Base-by-base conservation (phyloP, 2,888 invertebrate genomes). In the Oeneis ivallda region DNA sequence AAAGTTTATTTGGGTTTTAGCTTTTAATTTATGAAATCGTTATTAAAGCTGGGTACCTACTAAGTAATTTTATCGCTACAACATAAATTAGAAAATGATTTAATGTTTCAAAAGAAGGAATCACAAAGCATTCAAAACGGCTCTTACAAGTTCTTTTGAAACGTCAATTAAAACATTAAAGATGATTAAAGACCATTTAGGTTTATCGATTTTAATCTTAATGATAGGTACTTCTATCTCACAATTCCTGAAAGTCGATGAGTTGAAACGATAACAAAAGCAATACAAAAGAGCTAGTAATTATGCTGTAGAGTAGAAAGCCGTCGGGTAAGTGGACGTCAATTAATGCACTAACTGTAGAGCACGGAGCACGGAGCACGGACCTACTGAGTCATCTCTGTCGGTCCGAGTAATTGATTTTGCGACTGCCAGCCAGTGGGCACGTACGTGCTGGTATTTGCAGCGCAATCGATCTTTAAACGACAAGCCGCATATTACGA, bases 401-500 rank as follows among this genome's bases (percentile, higher is more conserved):
- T 15, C 11, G 43, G 57, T 8, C 54, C 17, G 9, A 39, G 39
- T 60, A 61, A 72, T 72, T 67, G 73, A 71, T 70, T 70, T 69
- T 53, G 63, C 64, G 60, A 60, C 49, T 60, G 60, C 60, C 47
- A 58, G 58, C 58, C 49, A 50, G 17, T 5, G 11, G 54, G 47
- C 19, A 62, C 56, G 10, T 3, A 62, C 62, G 53, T 15, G 17
- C 2, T 26, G 34, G 5, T 39, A 56, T 56, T 37, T 49, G 13
- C 19, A n/a, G 13, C 26, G 26, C 26, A 26, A 1, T 26, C 26
- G 26, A 26, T 26, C 26, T 26, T 26, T 26, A 26, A 5, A 26
- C 26, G 26, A 26, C 26, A 26, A 26, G 26, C 26, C 26, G 26
- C 5, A 26, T 26, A 26, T 26, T 1, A 26, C n/a, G n/a, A n/a